Evolutionary conservation across 2,797 vertebrate species (phyloP).

Genomic region (Ficedula albicollis): DNA sequence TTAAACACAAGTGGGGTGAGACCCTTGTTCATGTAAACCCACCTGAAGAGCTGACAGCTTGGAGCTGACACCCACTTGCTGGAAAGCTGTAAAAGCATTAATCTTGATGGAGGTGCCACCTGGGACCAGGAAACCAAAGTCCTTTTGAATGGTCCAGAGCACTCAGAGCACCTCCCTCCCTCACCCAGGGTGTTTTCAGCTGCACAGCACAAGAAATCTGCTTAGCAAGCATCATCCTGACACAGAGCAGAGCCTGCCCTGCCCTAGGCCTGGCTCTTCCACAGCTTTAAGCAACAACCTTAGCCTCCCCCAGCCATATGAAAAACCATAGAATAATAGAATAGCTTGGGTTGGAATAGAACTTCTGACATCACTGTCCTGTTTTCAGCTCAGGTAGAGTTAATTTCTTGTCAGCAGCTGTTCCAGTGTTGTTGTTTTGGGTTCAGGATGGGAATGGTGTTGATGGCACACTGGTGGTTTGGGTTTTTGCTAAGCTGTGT

Average conservation of each 20-base stretch:
- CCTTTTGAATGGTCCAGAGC: background rate
- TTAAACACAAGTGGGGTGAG: background rate
- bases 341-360: background rate
- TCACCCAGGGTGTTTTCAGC: background rate
- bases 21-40: background rate
- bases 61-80: background rate
- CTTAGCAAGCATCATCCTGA: background rate
- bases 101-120: background rate
- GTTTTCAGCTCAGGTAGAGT: background rate
- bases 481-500: background rate
- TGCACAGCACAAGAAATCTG: background rate
- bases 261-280: background rate
- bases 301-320: fast-evolving
- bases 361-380: background rate
- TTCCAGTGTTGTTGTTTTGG: background rate
- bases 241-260: background rate
- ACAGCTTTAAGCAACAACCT: background rate
- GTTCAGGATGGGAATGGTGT: background rate
- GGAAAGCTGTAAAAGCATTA: background rate
- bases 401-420: background rate
- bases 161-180: background rate
- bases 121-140: background rate
- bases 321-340: background rate
- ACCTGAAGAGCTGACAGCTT: background rate
- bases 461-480: background rate